These are phyloP conservation scores for Caretta caretta DNA, from an alignment of 2,113 vertebrate species.

Conservation along the genomic window DNA sequence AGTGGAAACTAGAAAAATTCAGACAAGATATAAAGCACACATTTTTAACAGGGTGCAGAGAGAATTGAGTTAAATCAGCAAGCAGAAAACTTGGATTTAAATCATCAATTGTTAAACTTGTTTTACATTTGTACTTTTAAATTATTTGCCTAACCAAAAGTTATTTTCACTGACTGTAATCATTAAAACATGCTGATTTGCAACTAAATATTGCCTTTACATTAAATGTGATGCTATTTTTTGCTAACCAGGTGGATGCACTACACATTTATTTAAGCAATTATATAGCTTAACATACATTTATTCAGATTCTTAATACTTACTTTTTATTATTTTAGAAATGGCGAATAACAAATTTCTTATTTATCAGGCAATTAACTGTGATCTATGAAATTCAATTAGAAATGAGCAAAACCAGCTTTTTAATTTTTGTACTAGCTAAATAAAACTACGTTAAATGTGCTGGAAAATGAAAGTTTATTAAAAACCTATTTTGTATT, in stretches of 20 bases:
- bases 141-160: neutral
- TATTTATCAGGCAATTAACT: neutral
- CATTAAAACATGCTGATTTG: neutral
- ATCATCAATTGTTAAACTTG: neutral
- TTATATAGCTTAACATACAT: neutral
- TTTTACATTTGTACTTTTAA: neutral
- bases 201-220: neutral
- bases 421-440: neutral
- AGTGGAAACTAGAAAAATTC: neutral
- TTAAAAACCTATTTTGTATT: neutral
- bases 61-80: neutral
- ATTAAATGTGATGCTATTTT: neutral
- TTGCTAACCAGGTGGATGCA: neutral
- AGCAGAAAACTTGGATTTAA: neutral
- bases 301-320: neutral
- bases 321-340: too few species aligned
- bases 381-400: neutral
- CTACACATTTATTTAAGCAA: neutral
- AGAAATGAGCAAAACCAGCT: neutral
- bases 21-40: neutral
- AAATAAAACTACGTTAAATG: neutral
- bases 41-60: neutral
- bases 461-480: neutral
- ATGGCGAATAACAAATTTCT: neutral
- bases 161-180: neutral